Evolutionary conservation across 2,888 invertebrate genomes (phyloP).

Genomic region (Neocrepidodera transversa): DNA sequence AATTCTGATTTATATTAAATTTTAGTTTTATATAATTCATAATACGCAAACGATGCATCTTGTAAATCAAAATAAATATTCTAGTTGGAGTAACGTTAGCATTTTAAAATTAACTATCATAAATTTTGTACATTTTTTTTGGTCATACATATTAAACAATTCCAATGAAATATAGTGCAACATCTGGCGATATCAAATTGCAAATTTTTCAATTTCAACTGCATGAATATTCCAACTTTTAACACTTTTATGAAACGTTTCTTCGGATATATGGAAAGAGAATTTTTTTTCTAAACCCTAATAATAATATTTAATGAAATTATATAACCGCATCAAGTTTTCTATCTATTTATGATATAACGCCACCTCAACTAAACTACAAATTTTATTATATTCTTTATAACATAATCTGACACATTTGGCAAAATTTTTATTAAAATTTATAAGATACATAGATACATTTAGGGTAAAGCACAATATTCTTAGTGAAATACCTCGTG

Average conservation of each 20-base stretch:
- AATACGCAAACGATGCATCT: too few species aligned
- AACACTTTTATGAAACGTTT: constrained; percentile 14
- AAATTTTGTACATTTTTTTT: constrained; percentile 16
- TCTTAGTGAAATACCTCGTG: constrained; percentile 21
- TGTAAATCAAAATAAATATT: constrained; percentile 8
- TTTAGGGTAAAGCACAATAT: constrained; percentile 12
- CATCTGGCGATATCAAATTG: constrained; percentile 25
- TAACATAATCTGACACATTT: too few species aligned
- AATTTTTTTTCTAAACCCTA: too few species aligned
- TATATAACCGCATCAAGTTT: too few species aligned
- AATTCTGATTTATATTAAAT: too few species aligned
- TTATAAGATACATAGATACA: neutral
- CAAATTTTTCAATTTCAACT: constrained; percentile 28
- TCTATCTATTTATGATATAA: too few species aligned
- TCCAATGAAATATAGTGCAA: constrained; percentile 24
- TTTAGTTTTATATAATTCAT: too few species aligned
- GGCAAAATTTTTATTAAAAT: constrained; percentile 3
- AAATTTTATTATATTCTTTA: too few species aligned
- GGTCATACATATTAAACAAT: constrained; percentile 24
- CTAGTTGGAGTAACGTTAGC: neutral
- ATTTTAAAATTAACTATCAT: constrained; percentile 15
- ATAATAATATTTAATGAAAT: too few species aligned
- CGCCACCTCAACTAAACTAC: too few species aligned
- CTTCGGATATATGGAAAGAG: neutral
- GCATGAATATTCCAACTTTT: constrained; percentile 29